Conservation (phyloP, 2,888 invertebrate genomes). For the Papilio demoleus region DNA sequence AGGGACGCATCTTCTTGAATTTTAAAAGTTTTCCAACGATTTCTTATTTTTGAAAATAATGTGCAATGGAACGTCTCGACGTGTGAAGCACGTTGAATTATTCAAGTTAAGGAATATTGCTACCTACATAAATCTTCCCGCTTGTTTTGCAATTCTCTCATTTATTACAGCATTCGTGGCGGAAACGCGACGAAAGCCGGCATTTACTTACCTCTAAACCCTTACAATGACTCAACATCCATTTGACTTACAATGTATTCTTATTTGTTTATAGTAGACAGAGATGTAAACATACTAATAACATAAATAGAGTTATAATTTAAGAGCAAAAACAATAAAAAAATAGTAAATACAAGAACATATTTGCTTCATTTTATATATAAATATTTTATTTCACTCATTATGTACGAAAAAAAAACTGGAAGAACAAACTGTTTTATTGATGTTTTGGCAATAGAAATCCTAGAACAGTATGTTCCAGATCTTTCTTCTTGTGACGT, state of each 20-base stretch:
- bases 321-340: no score
- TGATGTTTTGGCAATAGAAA: no score
- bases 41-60: no score
- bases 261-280: background rate
- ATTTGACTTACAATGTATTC: background rate
- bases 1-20: no score
- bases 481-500: no score
- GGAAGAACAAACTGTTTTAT: no score
- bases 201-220: slow-evolving; percentile 18
- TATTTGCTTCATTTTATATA: background rate
- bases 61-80: background rate
- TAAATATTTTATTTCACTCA: no score
- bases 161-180: slow-evolving; percentile 10
- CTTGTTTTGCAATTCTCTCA: slow-evolving; percentile 23
- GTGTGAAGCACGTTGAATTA: slow-evolving; percentile 4
- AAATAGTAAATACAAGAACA: no score
- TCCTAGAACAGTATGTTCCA: no score
- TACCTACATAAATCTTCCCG: slow-evolving; percentile 6
- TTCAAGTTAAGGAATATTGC: slow-evolving; percentile 7
- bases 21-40: no score
- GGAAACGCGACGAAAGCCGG: slow-evolving; percentile 9
- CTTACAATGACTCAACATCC: background rate
- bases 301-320: background rate
- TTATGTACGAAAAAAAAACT: no score
- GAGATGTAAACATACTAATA: background rate